Evolutionary conservation across 2,888 invertebrate genomes (phyloP), one percentile per base, ranked within the genome.

Genomic region (Sinhomidia bicolor): DNA sequence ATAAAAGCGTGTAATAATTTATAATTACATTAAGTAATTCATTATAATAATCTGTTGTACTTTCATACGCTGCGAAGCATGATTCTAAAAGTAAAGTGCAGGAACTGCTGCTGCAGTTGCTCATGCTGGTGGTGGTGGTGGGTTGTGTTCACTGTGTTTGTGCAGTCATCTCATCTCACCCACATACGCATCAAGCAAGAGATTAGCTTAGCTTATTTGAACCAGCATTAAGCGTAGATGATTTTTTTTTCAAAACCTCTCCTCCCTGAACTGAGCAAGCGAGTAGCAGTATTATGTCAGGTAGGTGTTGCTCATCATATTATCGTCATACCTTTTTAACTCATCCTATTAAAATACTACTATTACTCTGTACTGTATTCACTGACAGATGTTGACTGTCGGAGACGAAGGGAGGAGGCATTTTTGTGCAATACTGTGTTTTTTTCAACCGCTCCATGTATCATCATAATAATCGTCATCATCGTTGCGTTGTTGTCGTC

Each of bases 1-100:
- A 47, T 65, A 62, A 41, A 41, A 80, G 23, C 26, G 68, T 54
- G 54, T 20, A 71, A 44, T 51, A 82, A 32, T 44, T 47, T 54
- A 81, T 81, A 47, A 44, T 81, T 47, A 29, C 41, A 68, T 54
- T 51, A 51, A 68, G 51, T 54, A 68, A 68, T 82, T 54, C 65
- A 54, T 68, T 65, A 32, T 82, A 57, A 47, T 20, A 32, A 3
- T 29, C 32, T 65, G 68, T 41, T 36, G 9, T 5, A 71, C 68
- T 71, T 71, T 71, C 68, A 41, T 51, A 76, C 51, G 76, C 76
- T 17, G 29, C 51, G 23, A 71, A 41, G 78, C 78, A 57, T 78
- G 29, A n/a, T n/a, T n/a, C n/a, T 4, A 57, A 57, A 68, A 36
- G 36, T 74, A 74, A 47, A 44, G 7, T 14, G 17, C 9, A 65